A percentile compares a stretch with the other conserved stretches of the same genome.
These are phyloP conservation scores for Phymastichus coffea DNA, from an alignment of 1,140 invertebrate species.

Conservation along the genomic window DNA sequence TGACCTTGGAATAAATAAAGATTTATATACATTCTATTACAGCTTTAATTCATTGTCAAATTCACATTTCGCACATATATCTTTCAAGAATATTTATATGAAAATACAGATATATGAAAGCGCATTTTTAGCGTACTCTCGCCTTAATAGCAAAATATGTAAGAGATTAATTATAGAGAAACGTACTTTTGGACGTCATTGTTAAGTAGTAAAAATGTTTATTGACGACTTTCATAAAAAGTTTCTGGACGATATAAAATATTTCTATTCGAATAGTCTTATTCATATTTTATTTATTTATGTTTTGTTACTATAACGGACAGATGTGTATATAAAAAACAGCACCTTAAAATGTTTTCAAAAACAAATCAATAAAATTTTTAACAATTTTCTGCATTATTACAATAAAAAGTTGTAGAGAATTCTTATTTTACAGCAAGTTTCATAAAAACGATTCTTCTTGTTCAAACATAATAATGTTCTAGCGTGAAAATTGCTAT, in stretches of 20 bases:
- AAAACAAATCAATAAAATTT: constrained; percentile 8
- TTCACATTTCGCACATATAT: constrained; percentile 23
- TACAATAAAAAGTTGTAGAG: constrained; percentile 4
- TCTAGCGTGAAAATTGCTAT: too few relatives aligned
- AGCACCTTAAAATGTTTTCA: constrained; percentile 24
- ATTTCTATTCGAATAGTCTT: constrained; percentile 13
- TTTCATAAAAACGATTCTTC: constrained; percentile 2
- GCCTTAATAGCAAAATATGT: constrained; percentile 21
- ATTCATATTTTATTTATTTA: constrained; percentile 14
- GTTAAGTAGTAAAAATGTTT: constrained; percentile 21
- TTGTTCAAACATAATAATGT: not conserved
- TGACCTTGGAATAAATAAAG: constrained; percentile 21
- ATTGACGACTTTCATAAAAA: constrained; percentile 17
- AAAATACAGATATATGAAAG: constrained; percentile 29
- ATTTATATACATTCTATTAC: constrained; percentile 28
- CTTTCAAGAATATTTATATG: constrained; percentile 25
- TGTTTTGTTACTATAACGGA: constrained; percentile 2
- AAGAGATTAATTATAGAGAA: constrained; percentile 18
- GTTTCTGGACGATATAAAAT: constrained; percentile 20
- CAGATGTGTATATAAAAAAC: constrained; percentile 11
- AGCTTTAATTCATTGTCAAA: constrained; percentile 28
- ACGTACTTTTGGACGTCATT: constrained; percentile 13
- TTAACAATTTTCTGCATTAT: constrained; percentile 13
- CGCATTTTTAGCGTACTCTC: constrained; percentile 21
- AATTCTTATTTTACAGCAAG: too few relatives aligned